Base-by-base conservation (phyloP, 2,113 vertebrate genomes). In the Megalops atlanticus region DNA sequence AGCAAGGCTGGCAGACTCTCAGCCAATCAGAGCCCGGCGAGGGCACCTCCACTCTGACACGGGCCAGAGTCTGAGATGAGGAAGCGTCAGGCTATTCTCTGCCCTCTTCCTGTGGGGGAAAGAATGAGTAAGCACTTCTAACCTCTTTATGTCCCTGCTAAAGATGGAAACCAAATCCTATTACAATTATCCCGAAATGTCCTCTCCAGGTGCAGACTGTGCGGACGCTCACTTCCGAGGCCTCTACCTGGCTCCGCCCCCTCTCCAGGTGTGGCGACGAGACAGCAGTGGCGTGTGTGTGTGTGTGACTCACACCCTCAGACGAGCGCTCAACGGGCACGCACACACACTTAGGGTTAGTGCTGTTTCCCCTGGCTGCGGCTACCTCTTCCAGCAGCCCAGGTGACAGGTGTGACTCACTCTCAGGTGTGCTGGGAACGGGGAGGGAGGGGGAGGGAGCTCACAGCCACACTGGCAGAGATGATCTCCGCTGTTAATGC, bases 111-210 rank as follows among this genome's bases (percentile, higher is more conserved):
- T 88, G 85, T 83, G 80, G 82, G 74, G 78, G 71, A 58, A 31
- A 94, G 91, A 93, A 92, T 94, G 93, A 95, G 89, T 92, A 93
- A 95, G 91, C 88, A 89, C 86, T 91, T 90, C 92, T 92, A 94
- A 92, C 89, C 90, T 91, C 89, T 92, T 86, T 92, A 87, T 89
- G 92, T 92, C 89, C 89, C 88, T 86, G 84, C 95, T 95, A 95
- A 93, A 93, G 84, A 92, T 93, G 95, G 95, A 90, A 94, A 82
- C 83, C 49, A 83, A 94, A 95, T 94, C 94, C 93, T 94, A 93
- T 94, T 95, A 94, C 87, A 91, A 89, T 95, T 92, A 95, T 93
- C 94, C 91, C 91, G 90, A 95, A 93, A 91, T 93, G 94, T 95
- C 93, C 93, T 93, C 87, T 90, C 88, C 18, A 82, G 88, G 85